phyloP scores from a whole-genome alignment of 2,797 vertebrate genomes.

The Danionella dracula region DNA sequence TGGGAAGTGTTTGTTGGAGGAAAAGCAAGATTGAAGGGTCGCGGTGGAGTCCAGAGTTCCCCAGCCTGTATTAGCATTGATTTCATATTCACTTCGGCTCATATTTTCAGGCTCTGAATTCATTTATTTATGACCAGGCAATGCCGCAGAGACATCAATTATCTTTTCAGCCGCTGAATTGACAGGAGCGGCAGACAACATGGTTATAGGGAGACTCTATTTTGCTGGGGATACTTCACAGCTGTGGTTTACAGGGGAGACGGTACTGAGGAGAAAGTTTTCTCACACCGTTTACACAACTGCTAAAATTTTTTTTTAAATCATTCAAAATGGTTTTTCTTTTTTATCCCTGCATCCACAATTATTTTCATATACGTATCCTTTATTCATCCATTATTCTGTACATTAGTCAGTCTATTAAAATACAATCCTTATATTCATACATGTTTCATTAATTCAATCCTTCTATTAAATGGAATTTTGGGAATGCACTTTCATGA shows the following conservation, averaged over 20 bases:
- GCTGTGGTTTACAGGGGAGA: background rate
- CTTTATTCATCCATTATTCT: too few species aligned
- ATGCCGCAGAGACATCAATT: slow-evolving; percentile 54
- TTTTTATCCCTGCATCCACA: too few species aligned
- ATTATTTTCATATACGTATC: too few species aligned
- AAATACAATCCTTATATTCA: too few species aligned
- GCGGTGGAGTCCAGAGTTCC: slow-evolving; percentile 33
- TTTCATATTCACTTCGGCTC: slow-evolving; percentile 47
- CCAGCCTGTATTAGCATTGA: slow-evolving; percentile 59
- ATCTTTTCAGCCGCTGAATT: slow-evolving; percentile 48
- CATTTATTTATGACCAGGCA: slow-evolving; percentile 66
- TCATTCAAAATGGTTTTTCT: too few species aligned
- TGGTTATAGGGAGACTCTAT: slow-evolving; percentile 21
- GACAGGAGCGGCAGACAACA: slow-evolving; percentile 15
- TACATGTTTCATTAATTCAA: too few species aligned
- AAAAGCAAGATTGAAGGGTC: slow-evolving; percentile 53
- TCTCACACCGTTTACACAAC: too few species aligned
- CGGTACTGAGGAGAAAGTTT: too few species aligned
- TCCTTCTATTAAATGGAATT: too few species aligned
- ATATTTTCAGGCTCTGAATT: slow-evolving; percentile 46
- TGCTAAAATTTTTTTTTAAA: too few species aligned
- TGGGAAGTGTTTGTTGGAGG: slow-evolving; percentile 42
- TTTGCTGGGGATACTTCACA: background rate
- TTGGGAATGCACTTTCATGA: too few species aligned
- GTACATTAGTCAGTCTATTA: too few species aligned